Conservation (phyloP, 2,888 invertebrate genomes). For the Apotomis capreana region DNA sequence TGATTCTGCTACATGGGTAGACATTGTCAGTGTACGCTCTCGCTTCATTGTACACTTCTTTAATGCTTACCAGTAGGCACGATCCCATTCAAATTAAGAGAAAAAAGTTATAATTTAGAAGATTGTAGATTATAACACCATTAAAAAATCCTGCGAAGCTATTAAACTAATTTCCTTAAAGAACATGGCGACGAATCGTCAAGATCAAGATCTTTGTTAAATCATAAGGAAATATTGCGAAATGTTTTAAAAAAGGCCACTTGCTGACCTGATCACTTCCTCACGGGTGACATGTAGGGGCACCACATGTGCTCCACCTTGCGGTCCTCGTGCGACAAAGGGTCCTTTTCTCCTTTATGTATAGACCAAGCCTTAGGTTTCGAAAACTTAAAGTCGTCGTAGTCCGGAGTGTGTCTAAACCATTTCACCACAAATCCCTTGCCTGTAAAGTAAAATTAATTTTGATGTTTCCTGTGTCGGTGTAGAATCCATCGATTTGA, state of each 20-base stretch:
- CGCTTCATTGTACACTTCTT: no score
- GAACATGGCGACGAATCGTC: not conserved
- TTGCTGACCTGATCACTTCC: slow-evolving; percentile 37
- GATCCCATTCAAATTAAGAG: no score
- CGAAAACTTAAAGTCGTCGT: slow-evolving; percentile 56
- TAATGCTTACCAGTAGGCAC: no score
- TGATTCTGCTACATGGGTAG: no score
- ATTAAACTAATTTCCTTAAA: not conserved
- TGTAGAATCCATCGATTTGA: not conserved
- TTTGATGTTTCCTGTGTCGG: no score
- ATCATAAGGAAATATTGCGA: not conserved
- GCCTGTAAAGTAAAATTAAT: slow-evolving; percentile 49
- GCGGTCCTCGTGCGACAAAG: slow-evolving; percentile 47
- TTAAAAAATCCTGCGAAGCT: no score
- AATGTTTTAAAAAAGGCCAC: not conserved
- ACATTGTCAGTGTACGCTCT: no score
- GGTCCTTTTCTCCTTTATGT: slow-evolving; percentile 41
- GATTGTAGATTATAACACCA: no score
- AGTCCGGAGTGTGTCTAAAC: slow-evolving; percentile 55
- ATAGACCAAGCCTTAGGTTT: slow-evolving; percentile 56
- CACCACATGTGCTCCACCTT: slow-evolving; percentile 72
- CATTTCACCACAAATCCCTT: slow-evolving; percentile 56
- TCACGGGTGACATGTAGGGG: slow-evolving; percentile 62
- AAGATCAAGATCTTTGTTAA: not conserved
- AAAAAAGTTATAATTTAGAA: no score